Evolutionary conservation across 2,888 invertebrate genomes (phyloP).

Genomic region (Lissonota sp.): DNA sequence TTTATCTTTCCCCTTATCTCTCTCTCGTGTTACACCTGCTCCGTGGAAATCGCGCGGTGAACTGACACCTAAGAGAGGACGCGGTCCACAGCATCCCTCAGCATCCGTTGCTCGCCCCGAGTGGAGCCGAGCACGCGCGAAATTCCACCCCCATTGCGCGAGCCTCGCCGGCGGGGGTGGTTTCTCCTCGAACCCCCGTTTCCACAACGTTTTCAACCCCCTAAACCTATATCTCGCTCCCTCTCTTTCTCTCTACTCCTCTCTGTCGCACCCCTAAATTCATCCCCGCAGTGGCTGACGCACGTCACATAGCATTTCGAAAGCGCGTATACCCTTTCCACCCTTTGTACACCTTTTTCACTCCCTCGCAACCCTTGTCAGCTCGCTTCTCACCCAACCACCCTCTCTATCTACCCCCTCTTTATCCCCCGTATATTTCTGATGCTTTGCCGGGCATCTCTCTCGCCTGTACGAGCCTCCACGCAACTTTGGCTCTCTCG

Average conservation of each 20-base stretch:
- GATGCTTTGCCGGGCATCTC: constrained; percentile 34
- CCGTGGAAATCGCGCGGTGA: constrained; percentile 82
- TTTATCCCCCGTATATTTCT: constrained; percentile 34
- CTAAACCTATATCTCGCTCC: constrained; percentile 18
- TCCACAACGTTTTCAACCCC: constrained; percentile 21
- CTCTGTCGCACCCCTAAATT: constrained; percentile 11
- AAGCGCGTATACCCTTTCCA: constrained; percentile 37
- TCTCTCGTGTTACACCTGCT: constrained; percentile 73
- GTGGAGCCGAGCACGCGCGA: constrained; percentile 81
- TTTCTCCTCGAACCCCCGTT: constrained; percentile 36
- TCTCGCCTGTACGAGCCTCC: constrained; percentile 23
- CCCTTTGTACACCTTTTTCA: not conserved
- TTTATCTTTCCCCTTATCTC: constrained; percentile 5
- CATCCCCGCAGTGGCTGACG: constrained; percentile 36
- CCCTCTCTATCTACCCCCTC: constrained; percentile 24
- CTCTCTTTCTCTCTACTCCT: constrained; percentile 24
- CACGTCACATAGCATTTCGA: constrained; percentile 47
- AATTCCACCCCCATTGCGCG: constrained; percentile 76
- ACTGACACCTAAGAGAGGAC: constrained; percentile 80
- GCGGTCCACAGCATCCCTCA: constrained; percentile 81
- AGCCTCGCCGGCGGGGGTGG: constrained; percentile 23
- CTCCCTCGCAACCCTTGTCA: constrained; percentile 7
- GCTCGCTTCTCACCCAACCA: constrained; percentile 14
- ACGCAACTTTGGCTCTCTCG: constrained; percentile 33
- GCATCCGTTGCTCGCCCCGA: constrained; percentile 75